phyloP scores from a whole-genome alignment of 2,797 vertebrate genomes.

The Sebastes iracundus region DNA sequence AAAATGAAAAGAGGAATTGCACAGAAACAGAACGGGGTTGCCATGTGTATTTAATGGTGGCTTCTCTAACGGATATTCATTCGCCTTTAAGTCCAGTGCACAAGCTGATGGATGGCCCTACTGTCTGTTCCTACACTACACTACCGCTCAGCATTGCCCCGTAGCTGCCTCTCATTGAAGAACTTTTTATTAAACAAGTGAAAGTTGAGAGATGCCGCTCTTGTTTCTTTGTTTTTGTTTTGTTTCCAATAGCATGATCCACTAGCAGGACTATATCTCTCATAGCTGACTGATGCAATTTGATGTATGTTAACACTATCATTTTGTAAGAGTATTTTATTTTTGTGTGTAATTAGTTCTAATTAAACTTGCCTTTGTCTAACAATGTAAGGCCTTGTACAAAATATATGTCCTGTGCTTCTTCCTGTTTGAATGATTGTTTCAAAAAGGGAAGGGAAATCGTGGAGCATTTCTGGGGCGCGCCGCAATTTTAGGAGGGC shows the following conservation, averaged over 20 bases:
- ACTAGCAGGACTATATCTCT: constrained; percentile 84
- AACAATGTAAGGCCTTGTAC: constrained; percentile 75
- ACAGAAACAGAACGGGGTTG: constrained; percentile 71
- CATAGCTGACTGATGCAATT: constrained; percentile 86
- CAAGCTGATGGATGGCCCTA: constrained; percentile 75
- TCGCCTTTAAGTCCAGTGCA: constrained; percentile 85
- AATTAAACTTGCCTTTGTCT: constrained; percentile 91
- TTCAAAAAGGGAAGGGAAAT: not conserved
- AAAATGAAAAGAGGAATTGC: constrained; percentile 72
- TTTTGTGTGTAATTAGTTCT: constrained; percentile 93
- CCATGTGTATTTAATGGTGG: constrained; percentile 60
- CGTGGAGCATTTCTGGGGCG: no score
- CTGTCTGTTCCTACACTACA: constrained; percentile 64
- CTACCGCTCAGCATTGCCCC: constrained; percentile 35
- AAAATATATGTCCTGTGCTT: constrained; percentile 41
- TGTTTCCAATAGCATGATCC: constrained; percentile 82
- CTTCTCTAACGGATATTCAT: constrained; percentile 60
- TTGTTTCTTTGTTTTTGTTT: constrained; percentile 45
- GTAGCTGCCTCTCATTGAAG: constrained; percentile 62
- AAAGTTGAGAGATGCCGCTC: constrained; percentile 62
- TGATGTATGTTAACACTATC: constrained; percentile 88
- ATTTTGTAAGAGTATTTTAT: constrained; percentile 90
- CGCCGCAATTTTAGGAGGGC: no score
- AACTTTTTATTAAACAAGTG: constrained; percentile 63
- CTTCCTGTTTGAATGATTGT: constrained; percentile 10